These are phyloP conservation scores for Poecilia picta DNA, from an alignment of 2,797 vertebrate genomes.

Conservation along the genomic window DNA sequence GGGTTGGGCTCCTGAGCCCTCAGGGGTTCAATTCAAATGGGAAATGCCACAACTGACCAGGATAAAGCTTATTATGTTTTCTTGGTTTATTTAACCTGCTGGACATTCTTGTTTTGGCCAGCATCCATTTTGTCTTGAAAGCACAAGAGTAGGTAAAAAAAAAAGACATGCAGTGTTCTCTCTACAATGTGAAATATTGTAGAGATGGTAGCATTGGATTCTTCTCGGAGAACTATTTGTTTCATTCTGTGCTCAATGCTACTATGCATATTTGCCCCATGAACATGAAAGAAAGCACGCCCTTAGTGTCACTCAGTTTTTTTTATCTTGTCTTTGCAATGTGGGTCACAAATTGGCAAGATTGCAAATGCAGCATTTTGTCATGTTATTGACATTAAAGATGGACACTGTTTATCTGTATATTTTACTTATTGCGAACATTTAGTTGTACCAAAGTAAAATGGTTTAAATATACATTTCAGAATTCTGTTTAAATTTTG, in stretches of 20 bases:
- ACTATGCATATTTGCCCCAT: slow-evolving; percentile 33
- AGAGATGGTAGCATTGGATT: not conserved
- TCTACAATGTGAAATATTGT: not conserved
- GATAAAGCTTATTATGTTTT: slow-evolving; percentile 16
- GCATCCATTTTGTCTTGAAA: not conserved
- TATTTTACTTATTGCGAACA: not conserved
- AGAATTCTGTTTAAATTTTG: not conserved
- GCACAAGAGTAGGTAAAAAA: not conserved
- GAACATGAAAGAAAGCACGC: slow-evolving; percentile 20
- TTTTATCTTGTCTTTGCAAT: slow-evolving; percentile 37
- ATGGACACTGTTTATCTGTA: not conserved
- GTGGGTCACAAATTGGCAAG: slow-evolving; percentile 37
- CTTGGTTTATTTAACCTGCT: not conserved
- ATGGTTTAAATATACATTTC: not conserved
- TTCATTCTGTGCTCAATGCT: slow-evolving; percentile 37
- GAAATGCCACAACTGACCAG: slow-evolving; percentile 54
- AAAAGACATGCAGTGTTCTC: not conserved
- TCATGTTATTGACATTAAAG: not conserved
- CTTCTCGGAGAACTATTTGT: not conserved
- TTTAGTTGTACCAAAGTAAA: not conserved
- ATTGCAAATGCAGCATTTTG: slow-evolving; percentile 27
- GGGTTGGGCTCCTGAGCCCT: slow-evolving; percentile 30
- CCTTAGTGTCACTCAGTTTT: slow-evolving; percentile 40
- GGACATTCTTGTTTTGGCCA: not conserved
- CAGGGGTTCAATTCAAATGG: slow-evolving; percentile 33